Base-by-base conservation (phyloP, 2,797 vertebrate genomes). In the Spinibarbus caldwelli region DNA sequence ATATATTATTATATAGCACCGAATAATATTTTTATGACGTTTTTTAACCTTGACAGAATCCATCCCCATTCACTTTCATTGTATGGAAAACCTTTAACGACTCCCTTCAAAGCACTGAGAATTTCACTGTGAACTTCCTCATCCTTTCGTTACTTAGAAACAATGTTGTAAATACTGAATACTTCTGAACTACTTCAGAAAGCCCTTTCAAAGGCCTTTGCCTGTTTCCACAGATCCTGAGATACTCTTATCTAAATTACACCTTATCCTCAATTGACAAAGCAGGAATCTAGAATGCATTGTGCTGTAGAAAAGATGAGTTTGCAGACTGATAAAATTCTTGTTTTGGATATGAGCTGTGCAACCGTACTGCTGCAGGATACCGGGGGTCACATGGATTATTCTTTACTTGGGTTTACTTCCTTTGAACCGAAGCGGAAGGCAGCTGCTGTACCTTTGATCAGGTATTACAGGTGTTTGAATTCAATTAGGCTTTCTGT, bases 211-310 rank as follows among this genome's bases (percentile, higher is more conserved):
- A 86, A 77, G 78, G 86, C n/a, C 80, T 71, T 89, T 87, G 89
- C 87, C 81, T 41, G 83, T 88, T 52, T 80, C 93, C 93, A 93
- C 93, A 94, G 93, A 94, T 92, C 26, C 41, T 86, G 77, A 94
- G 94, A 94, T 93, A 93, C 73, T 86, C 91, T 88, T 95, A 94
- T 95, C 94, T 95, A 91, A 94, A 94, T 94, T 81, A 89, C 86
- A 79, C 85, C 90, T 89, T 90, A 87, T 84, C 90, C 88, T 87
- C 78, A 0, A 59, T 90, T 90, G 87, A 88, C 87, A 89, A 90
- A 91, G 90, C 54, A 87, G 88, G 92, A 94, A 93, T 93, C 92
- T 92, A 88, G 84, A 90, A 85, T 66, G 90, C 89, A 92, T 95
- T 95, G 94, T 95, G 91, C 57, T 29, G 72, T 49, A 66, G 84